Base-by-base conservation (phyloP, 2,113 vertebrate species). In the Apteryx owenii region DNA sequence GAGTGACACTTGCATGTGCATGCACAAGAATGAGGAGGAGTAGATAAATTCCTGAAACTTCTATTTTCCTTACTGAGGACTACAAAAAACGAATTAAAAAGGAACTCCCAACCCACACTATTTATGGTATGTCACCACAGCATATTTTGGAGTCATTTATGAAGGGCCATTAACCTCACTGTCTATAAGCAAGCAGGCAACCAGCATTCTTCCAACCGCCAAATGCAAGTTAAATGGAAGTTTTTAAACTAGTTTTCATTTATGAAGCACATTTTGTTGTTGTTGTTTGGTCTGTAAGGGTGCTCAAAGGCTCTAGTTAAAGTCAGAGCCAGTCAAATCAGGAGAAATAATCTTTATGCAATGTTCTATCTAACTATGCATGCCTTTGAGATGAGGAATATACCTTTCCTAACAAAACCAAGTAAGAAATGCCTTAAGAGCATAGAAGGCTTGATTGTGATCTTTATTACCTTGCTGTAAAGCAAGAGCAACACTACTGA, bases 391-490 rank as follows among this genome's bases (percentile, higher is more conserved):
- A 81, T 88, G 96, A 92, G 40, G 58, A 93, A 58, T 87, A 94
- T 21, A 78, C 82, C 64, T 93, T 88, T 86, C 60, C 51, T 94
- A 95, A 81, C 61, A 87, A 87, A 93, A 94, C 53, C 48, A 50
- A 84, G 54, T 66, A 70, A 94, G 89, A 95, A 91, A 85, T 91
- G 78, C 70, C 60, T 90, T 71, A 78, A 68, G 64, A 93, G 23
- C 79, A 58, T 19, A 85, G 87, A 78, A 90, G 10, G 12, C 31
- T 91, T 85, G 91, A 96, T 95, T 97, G 65, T 86, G 79, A 95
- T 96, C 91, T 97, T 96, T 97, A 95, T 95, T 96, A 88, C 71
- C 60, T 78, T 76, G 50, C 79, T 91, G 71, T 88, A 95, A 97
- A 96, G 65, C 54, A 83, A 68, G 85, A 95, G 36, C 85, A 95